Evolutionary conservation across 2,113 vertebrate species (phyloP), one percentile per base, ranked within the genome.

Genomic region (Osmerus eperlanus): DNA sequence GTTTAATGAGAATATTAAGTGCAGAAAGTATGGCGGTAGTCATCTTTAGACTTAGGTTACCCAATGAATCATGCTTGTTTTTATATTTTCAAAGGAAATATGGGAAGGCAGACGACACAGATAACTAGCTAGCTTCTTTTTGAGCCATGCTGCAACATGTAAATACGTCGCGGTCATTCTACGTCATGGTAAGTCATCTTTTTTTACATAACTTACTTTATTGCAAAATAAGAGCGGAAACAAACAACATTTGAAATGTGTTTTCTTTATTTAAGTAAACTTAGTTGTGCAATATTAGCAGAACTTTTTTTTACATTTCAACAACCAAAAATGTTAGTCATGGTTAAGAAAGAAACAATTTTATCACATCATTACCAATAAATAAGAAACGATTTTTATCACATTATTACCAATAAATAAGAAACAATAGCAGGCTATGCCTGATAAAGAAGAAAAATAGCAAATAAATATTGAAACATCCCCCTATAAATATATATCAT

Each of bases 1-100:
- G 91, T 70, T 83, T 91, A 0, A 84, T 91, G 0, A 93, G 82
- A 7, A 87, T 59, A n/a, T 74, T 72, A 14, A 92, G 58, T 1
- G 87, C 86, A 1, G 78, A 83, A 9, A 91, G 1, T 32, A 92
- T 64, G 9, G 62, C 78, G 7, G 86, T 54, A 7, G 88, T 87
- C 92, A 92, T 91, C 2, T 82, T 23, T 51, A 47, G n/a, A 28
- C 7, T 9, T 5, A 12, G 41, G 41, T 12, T 47, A 47, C 41
- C 41, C 41, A 47, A 47, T 47, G 41, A 47, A 51, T 71, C 51
- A 63, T 21, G n/a, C 19, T 18, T 11, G 15, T 18, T 19, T 14
- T 56, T 16, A 5, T 56, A 56, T 16, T 56, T 18, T 4, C 32
- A 36, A 36, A 36, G 32, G 32, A 36, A 4, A 36, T 36, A 7